Percentiles rank a stretch among this genome's conserved stretches.
Conservation (phyloP, 1,140 invertebrate species). For the Drosophila tani region DNA sequence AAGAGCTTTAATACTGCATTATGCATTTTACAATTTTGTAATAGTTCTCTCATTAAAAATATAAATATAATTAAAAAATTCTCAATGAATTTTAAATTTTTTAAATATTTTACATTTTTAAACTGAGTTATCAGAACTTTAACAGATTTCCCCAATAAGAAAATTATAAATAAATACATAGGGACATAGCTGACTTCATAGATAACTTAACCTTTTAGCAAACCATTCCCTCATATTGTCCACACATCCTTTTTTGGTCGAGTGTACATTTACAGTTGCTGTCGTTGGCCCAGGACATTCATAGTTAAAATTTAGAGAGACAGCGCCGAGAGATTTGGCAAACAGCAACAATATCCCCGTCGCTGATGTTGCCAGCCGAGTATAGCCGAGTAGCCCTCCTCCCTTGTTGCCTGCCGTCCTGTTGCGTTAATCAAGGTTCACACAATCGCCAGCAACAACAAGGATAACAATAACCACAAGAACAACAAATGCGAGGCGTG, state of each 20-base stretch:
- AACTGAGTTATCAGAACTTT: background rate
- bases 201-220: no score
- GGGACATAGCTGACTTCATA: no score
- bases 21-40: no score
- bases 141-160: background rate
- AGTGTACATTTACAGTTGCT: constrained; percentile 22
- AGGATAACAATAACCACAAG: constrained; percentile 34
- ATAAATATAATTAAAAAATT: no score
- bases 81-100: background rate
- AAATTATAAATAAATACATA: no score
- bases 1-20: no score
- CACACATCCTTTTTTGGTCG: constrained; percentile 13
- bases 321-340: constrained; percentile 79
- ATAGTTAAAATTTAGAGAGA: constrained; percentile 82
- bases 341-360: constrained; percentile 63
- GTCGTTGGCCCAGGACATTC: constrained; percentile 66
- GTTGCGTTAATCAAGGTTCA: constrained; percentile 80
- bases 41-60: no score
- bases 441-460: constrained; percentile 61
- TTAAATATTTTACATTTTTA: background rate
- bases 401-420: constrained; percentile 5
- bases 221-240: background rate
- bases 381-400: background rate
- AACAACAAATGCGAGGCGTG: constrained; percentile 52
- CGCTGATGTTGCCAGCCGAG: constrained; percentile 30